Evolutionary conservation across 2,113 vertebrate genomes (phyloP), one percentile per base, ranked within the genome.

Genomic region (Micromys minutus): DNA sequence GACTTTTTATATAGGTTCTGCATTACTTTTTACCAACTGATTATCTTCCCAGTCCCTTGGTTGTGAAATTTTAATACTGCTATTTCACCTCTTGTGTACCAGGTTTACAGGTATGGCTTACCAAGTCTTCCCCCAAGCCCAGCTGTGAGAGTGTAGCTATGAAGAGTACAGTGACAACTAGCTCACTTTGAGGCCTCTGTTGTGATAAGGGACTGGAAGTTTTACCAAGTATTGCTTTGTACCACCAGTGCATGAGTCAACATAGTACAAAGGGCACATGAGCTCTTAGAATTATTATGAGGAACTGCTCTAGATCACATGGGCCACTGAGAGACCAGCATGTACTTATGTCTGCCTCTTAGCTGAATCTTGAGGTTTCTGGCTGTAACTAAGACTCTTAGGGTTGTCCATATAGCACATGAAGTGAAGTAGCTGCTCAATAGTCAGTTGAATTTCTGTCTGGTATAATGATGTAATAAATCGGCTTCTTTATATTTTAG

Each of bases 231-330:
- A 50, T 13, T 79, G 29, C 52, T 90, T 87, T 95, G 71, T 67
- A 34, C 65, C 22, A 50, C n/a, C 52, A 52, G 15, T 92, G 11
- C 42, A 95, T 50, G 34, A 89, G 11, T 86, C 67, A 91, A 36
- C 65, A 89, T 45, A 72, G 75, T 45, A 42, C 42, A 87, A 89
- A 89, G 90, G 59, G 52, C 65, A 90, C 26, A 50, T 77, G 89
- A 81, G 55, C 12, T 87, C 59, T 94, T 89, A 77, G 61, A 77
- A 86, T 79, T 74, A 80, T 86, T 85, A 61, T 65, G 85, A 94
- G 42, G 69, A 47, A 86, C 74, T 34, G 31, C 71, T 61, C 1
- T 91, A 55, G 57, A 75, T 91, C 17, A 67, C 19, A 67, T 1
- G 0, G 31, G 89, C 29, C 47, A 75, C 36, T 75, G 13, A 71